Evolutionary conservation across 2,113 vertebrate species (phyloP).

Genomic region (Esox niger): DNA sequence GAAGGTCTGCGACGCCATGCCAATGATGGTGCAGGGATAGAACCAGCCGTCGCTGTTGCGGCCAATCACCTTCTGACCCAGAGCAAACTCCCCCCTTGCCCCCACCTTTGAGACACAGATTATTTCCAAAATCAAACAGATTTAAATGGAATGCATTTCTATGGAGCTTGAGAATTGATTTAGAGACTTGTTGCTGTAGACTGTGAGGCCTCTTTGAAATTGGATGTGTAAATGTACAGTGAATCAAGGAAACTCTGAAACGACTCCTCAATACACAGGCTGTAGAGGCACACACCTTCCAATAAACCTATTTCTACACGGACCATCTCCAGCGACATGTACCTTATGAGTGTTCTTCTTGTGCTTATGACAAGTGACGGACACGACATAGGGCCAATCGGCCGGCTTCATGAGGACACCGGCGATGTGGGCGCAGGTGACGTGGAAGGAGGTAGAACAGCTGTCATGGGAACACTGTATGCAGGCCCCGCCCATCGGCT

Average conservation of each 20-base stretch:
- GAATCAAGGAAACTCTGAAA: too few species aligned
- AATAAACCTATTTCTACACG: too few species aligned
- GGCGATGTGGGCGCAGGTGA: constrained; percentile 89
- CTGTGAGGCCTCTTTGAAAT: too few species aligned
- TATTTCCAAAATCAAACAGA: too few species aligned
- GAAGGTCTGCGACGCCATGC: constrained; percentile 82
- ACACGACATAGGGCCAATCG: constrained; percentile 94
- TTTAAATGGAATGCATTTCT: too few species aligned
- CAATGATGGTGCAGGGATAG: constrained; percentile 88
- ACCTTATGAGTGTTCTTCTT: constrained; percentile 69
- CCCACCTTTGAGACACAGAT: constrained; percentile 11
- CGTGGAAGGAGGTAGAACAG: constrained; percentile 96
- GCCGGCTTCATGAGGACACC: constrained; percentile 90
- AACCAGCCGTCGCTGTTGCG: constrained; percentile 86
- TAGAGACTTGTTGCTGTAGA: too few species aligned
- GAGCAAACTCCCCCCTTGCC: constrained; percentile 62
- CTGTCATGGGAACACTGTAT: constrained; percentile 90
- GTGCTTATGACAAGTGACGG: constrained; percentile 92
- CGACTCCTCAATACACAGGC: too few species aligned
- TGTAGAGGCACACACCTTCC: too few species aligned
- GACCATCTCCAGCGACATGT: not conserved
- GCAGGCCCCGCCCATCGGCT: constrained; percentile 82
- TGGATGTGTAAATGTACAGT: too few species aligned
- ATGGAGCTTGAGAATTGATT: too few species aligned
- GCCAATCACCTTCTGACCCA: constrained; percentile 89